Evolutionary conservation across 1,140 invertebrate species (phyloP), one percentile per base, ranked within the genome.

Genomic region (Calephelis nemesis): DNA sequence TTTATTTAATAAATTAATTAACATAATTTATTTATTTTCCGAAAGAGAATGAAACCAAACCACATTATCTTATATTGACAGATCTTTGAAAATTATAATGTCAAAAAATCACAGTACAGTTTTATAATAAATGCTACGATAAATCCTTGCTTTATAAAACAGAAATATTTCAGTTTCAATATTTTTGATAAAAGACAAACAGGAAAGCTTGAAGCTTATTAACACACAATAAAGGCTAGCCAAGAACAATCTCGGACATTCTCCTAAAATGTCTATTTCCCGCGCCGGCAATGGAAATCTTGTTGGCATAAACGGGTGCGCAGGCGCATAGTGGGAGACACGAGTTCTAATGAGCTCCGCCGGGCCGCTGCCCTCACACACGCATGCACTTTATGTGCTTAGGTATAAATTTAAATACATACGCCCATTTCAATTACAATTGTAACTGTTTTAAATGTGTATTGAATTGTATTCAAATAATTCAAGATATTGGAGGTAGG

Each of bases 161-260:
- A 45, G 7, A 45, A 45, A 45, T 7, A 45, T 7, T 45, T 9
- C 15, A 5, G 19, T 54, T 58, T 39, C 54, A 40, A 40, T n/a
- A 60, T 40, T 60, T 60, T 12, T n/a, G 30, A 40, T 40, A 60
- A 60, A 30, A 11, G 11, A 39, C 39, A 40, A 60, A 42, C 39
- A 42, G 42, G 42, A 60, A n/a, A 60, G 58, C 39, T 78, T 72
- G 66, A 64, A 72, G 71, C 71, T 77, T 81, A 89, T 89, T 85
- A 85, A 77, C 87, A 89, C 84, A 89, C 87, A 88, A 87, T 87
- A 84, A 89, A 82, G 71, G 78, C 79, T 82, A 84, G 83, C 79
- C 75, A 54, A 63, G 73, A 79, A 74, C 76, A 81, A 82, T 87
- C 74, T 81, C 40, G 64, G 70, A 73, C 71, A 74, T 52, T 82